Conservation (phyloP, 1,140 invertebrate genomes). For the Macrotrachela quadricornifera region DNA sequence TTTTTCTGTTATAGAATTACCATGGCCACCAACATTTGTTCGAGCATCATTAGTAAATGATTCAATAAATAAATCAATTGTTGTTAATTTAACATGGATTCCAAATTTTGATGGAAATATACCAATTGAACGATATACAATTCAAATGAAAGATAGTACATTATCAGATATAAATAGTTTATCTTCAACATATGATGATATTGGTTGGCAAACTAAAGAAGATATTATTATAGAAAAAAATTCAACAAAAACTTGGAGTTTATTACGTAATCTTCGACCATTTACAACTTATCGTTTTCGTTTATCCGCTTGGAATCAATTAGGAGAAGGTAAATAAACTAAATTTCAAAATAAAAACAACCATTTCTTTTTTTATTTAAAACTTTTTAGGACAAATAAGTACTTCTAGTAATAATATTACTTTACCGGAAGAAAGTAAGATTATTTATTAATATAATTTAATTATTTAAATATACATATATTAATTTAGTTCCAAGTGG, state of each 20-base stretch:
- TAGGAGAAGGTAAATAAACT: too few relatives aligned
- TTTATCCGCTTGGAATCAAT: conserved; percentile 68
- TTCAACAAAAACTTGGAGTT: conserved; percentile 46
- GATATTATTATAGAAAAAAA: conserved; percentile 65
- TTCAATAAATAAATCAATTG: conserved; percentile 20
- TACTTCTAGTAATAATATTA: conserved; percentile 40
- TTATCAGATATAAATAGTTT: background rate
- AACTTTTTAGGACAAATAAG: conserved; percentile 73
- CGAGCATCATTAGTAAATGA: conserved; percentile 42
- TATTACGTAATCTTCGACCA: conserved; percentile 64
- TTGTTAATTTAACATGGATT: conserved; percentile 74
- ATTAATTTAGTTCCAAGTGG: conserved; percentile 44
- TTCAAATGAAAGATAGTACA: conserved; percentile 37
- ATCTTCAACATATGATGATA: conserved; percentile 12
- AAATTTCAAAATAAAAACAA: too few relatives aligned
- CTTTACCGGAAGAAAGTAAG: conserved; percentile 2
- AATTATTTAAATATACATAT: too few relatives aligned
- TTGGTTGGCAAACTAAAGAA: conserved; percentile 38
- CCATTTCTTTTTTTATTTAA: too few relatives aligned
- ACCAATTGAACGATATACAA: conserved; percentile 69
- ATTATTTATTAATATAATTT: too few relatives aligned
- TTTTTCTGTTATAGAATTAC: conserved; percentile 44
- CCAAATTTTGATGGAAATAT: conserved; percentile 89
- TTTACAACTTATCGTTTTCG: conserved; percentile 83
- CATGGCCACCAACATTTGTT: conserved; percentile 61